Evolutionary conservation across 2,113 vertebrate genomes (phyloP).

Genomic region (Oryctolagus cuniculus): DNA sequence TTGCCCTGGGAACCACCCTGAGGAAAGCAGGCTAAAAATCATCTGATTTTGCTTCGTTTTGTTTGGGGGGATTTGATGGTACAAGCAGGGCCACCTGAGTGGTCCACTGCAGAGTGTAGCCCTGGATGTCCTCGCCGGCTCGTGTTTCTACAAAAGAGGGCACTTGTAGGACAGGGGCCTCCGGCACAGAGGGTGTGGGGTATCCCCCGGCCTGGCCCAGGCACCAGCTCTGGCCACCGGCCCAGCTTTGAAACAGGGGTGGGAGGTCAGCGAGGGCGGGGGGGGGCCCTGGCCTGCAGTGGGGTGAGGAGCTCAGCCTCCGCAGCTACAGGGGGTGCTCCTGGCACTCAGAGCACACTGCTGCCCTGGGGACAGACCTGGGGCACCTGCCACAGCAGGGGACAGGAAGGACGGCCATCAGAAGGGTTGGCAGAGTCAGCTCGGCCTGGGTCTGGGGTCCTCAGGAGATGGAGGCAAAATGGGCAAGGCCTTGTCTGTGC

Average conservation of each 20-base stretch:
- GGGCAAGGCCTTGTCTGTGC: neutral
- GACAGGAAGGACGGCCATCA: neutral
- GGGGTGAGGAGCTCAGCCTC: neutral
- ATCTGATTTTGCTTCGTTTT: neutral
- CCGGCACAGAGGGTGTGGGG: constrained; percentile 6
- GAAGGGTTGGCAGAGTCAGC: neutral
- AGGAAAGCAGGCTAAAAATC: neutral
- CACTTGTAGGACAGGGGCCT: constrained; percentile 23
- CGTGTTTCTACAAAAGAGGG: constrained; percentile 55
- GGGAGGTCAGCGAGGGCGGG: neutral
- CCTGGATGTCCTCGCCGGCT: constrained; percentile 31
- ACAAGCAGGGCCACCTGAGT: neutral
- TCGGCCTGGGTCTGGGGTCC: neutral
- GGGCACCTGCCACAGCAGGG: neutral
- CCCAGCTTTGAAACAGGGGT: constrained; percentile 63
- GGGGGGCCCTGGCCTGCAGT: neutral
- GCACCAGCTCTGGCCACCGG: constrained; percentile 61
- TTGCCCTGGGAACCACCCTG: neutral
- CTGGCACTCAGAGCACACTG: neutral
- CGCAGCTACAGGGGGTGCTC: neutral
- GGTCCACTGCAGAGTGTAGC: neutral
- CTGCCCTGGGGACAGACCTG: neutral
- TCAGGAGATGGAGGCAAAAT: neutral
- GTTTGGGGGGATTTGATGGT: neutral
- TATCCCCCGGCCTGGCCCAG: constrained; percentile 40